phyloP scores from a whole-genome alignment of 2,888 invertebrate species.

The Zaprionus obscuricornis region DNA sequence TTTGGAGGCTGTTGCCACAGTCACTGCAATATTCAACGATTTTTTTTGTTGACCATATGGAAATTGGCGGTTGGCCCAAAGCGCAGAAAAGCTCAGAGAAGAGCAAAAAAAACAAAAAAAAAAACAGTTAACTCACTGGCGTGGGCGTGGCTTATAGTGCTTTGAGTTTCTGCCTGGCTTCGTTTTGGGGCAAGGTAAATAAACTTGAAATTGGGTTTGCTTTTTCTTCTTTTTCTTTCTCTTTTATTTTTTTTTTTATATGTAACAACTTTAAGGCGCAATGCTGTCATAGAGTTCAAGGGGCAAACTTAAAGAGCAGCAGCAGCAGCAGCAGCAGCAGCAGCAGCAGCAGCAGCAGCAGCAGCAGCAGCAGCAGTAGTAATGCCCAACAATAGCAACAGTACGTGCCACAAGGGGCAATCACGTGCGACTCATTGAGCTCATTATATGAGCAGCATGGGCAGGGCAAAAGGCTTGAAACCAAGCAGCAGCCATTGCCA shows the following conservation, averaged over 20 bases:
- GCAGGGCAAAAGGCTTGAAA: conserved; percentile 46
- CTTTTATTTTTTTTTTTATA: conserved; percentile 1
- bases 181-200: conserved; percentile 42
- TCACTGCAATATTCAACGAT: conserved; percentile 65
- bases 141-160: conserved; percentile 19
- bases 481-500: conserved; percentile 40
- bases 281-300: conserved; percentile 21
- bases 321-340: background rate
- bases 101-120: no score
- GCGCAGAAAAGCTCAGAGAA: background rate
- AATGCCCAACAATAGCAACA: conserved; percentile 45
- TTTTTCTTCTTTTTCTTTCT: no score
- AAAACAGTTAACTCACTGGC: conserved; percentile 15
- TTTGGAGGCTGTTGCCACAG: conserved; percentile 37
- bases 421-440: conserved; percentile 70
- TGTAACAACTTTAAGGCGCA: conserved; percentile 27
- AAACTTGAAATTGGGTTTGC: conserved; percentile 52
- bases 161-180: conserved; percentile 24
- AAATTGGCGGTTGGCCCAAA: conserved; percentile 56
- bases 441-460: conserved; percentile 55
- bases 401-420: conserved; percentile 62
- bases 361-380: no score
- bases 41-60: conserved; percentile 49
- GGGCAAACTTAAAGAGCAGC: conserved; percentile 25
- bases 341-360: conserved; percentile 2